Percentiles rank a stretch among this genome's conserved stretches.
phyloP scores from a whole-genome alignment of 2,888 invertebrate species.

The Ryuthela nishihirai region DNA sequence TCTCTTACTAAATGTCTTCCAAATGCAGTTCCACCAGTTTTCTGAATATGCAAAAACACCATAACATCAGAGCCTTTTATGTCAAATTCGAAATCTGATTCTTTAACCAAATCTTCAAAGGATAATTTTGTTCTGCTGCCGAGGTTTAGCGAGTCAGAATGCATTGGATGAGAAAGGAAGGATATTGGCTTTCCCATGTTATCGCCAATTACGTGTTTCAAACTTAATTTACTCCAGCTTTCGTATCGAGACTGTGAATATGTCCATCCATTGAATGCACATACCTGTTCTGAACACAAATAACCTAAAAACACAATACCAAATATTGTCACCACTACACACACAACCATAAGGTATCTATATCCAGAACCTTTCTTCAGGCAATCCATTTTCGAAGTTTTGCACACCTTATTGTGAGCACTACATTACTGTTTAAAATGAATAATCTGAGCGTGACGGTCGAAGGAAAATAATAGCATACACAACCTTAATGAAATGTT shows the following conservation, averaged over 20 bases:
- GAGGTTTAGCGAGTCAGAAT: constrained; percentile 11
- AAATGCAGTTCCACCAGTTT: constrained; percentile 93
- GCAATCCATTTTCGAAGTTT: background rate
- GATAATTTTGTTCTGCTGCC: constrained; percentile 27
- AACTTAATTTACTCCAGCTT: constrained; percentile 17
- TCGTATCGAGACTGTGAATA: constrained; percentile 23
- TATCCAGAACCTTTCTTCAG: background rate
- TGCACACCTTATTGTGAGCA: too few species aligned
- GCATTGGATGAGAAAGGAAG: constrained; percentile 34
- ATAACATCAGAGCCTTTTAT: constrained; percentile 80
- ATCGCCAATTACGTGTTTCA: constrained; percentile 31
- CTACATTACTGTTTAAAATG: too few species aligned
- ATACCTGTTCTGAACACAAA: constrained; percentile 40
- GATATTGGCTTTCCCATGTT: constrained; percentile 40
- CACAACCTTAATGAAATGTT: too few species aligned
- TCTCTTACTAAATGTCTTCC: constrained; percentile 95
- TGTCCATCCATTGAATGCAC: constrained; percentile 33
- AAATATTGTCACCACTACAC: constrained; percentile 13
- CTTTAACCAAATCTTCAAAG: constrained; percentile 34
- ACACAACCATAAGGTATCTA: constrained; percentile 17
- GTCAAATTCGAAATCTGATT: constrained; percentile 40
- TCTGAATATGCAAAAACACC: constrained; percentile 97
- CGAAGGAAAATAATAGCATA: too few species aligned
- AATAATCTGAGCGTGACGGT: too few species aligned
- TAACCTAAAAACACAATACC: constrained; percentile 32